A percentile compares a stretch with the other conserved stretches of the same genome.
phyloP scores from a whole-genome alignment of 2,888 invertebrate species.

The Chymomyza caudatula region DNA sequence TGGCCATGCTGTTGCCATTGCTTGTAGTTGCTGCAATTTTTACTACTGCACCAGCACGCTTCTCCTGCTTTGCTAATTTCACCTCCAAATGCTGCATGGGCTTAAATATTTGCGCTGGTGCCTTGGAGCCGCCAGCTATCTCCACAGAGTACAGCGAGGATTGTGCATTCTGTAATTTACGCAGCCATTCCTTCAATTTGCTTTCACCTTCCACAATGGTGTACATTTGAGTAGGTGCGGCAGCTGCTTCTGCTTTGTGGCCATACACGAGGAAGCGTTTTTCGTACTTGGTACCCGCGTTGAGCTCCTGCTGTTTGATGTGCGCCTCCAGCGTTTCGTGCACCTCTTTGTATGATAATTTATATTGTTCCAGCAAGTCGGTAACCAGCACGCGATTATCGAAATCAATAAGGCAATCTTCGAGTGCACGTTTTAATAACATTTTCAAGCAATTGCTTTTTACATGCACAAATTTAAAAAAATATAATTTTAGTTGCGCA shows the following conservation, averaged over 20 bases:
- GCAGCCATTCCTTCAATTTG: slow-evolving; percentile 60
- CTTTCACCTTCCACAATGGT: slow-evolving; percentile 67
- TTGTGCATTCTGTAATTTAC: slow-evolving; percentile 58
- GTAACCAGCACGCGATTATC: slow-evolving; percentile 72
- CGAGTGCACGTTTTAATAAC: slow-evolving; percentile 61
- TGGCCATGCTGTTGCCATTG: slow-evolving; percentile 6
- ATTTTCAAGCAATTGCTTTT: slow-evolving; percentile 26
- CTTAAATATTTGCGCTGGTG: slow-evolving; percentile 63
- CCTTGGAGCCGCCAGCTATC: slow-evolving; percentile 70
- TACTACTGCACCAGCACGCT: slow-evolving; percentile 23
- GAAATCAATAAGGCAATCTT: slow-evolving; percentile 72
- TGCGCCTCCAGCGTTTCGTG: slow-evolving; percentile 55
- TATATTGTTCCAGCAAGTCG: slow-evolving; percentile 73
- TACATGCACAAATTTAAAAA: background rate
- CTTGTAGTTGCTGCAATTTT: slow-evolving; percentile 16
- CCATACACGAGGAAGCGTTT: slow-evolving; percentile 55
- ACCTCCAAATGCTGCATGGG: slow-evolving; percentile 62
- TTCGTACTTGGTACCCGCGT: slow-evolving; percentile 45
- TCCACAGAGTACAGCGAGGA: slow-evolving; percentile 72
- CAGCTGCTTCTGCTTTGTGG: background rate
- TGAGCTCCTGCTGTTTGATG: slow-evolving; percentile 37
- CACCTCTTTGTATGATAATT: slow-evolving; percentile 64
- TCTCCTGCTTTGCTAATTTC: slow-evolving; percentile 46
- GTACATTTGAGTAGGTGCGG: slow-evolving; percentile 53
- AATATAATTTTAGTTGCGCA: background rate